Evolutionary conservation across 2,888 invertebrate species (phyloP), one percentile per base, ranked within the genome.

Genomic region (Spisula subtruncata): DNA sequence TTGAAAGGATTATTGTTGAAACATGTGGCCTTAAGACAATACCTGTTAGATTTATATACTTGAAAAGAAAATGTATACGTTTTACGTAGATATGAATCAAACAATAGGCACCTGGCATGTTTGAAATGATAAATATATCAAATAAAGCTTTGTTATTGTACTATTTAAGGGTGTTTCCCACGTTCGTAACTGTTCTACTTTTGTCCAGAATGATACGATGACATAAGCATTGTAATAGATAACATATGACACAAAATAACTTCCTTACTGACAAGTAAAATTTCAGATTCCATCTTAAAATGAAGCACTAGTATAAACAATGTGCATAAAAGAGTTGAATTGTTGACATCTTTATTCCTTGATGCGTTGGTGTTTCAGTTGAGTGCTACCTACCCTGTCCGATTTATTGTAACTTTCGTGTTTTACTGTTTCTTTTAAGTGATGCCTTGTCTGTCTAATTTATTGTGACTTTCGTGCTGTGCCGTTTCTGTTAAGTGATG

Each of bases 1-100:
- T 16, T 32, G 75, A 14, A 20, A 54, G 60, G 32, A 54, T 85
- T 79, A 25, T 10, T n/a, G 1, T 54, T 14, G 54, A 54, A 35
- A 85, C 80, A 29, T n/a, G 16, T 51, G 41, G 25, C 85, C 56
- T 79, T 80, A 56, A 84, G 56, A 75, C 48, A 84, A 84, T 54
- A 25, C 35, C 54, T 51, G 25, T n/a, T 12, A 51, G 80, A 35
- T 85, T 85, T 80, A 51, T 25, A 35, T 35, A 75, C 25, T 85
- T 85, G 80, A 41, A 80, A 41, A 41, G 71, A 71, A 71, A 84
- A 75, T 6, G n/a, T 25, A 25, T 66, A 32, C 25, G 41, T 14
- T 75, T 75, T 75, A 75, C 25, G 35, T 75, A 14, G 32, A 75
- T 32, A 75, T 75, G 5, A 16, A 20, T 16, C 71, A 1, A 35